Evolutionary conservation across 2,888 invertebrate species (phyloP).

Genomic region (Caenorhabditis afra): DNA sequence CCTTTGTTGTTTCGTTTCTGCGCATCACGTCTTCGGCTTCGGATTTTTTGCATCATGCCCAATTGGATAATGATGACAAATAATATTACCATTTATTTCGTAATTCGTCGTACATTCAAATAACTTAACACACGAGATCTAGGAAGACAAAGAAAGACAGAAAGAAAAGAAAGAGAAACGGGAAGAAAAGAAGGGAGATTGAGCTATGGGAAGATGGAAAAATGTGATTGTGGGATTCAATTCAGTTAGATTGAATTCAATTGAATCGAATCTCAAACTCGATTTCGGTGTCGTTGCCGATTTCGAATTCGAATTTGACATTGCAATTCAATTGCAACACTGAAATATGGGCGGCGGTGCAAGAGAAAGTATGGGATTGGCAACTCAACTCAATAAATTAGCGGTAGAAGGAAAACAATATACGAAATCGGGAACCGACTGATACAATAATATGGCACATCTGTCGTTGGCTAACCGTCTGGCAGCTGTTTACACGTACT

Average conservation of each 20-base stretch:
- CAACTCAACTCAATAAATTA: constrained; percentile 26
- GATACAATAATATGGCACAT: constrained; percentile 45
- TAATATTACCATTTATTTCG: constrained; percentile 4
- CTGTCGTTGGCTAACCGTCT: background rate
- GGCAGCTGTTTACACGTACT: too few species aligned
- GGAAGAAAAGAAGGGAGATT: too few species aligned
- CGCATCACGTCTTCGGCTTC: background rate
- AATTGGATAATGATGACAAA: too few species aligned
- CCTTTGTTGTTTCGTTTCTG: background rate
- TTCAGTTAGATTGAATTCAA: too few species aligned
- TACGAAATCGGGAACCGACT: constrained; percentile 1
- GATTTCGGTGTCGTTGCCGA: too few species aligned
- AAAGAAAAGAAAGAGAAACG: background rate
- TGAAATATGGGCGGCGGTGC: background rate
- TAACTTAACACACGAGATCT: constrained; percentile 31
- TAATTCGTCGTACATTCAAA: background rate
- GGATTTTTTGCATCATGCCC: background rate
- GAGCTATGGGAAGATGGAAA: too few species aligned
- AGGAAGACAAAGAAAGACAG: constrained; percentile 3
- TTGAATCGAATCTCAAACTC: too few species aligned
- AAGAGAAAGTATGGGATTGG: constrained; percentile 15
- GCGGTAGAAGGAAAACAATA: background rate
- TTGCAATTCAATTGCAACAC: too few species aligned
- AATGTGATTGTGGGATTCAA: too few species aligned
- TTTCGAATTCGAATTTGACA: too few species aligned